phyloP scores from a whole-genome alignment of 2,888 invertebrate species.

The Entomobrya proxima region DNA sequence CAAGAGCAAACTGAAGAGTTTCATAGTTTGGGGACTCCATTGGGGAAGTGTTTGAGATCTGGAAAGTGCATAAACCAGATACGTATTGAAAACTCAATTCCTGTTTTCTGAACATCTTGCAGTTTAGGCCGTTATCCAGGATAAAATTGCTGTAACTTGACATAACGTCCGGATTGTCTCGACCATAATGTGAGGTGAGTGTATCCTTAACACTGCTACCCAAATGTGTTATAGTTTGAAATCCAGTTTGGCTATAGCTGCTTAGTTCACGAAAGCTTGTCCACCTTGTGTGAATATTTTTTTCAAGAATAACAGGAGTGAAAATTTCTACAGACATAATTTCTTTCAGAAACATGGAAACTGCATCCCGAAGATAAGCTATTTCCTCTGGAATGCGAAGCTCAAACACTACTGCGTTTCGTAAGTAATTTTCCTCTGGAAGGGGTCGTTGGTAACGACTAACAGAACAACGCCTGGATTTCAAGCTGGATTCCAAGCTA shows the following conservation, averaged over 20 bases:
- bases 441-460: neutral
- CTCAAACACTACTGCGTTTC: conserved; percentile 52
- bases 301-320: neutral
- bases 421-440: neutral
- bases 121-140: neutral
- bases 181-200: neutral
- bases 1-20: neutral
- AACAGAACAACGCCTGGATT: neutral
- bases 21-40: neutral
- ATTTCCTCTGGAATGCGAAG: conserved; percentile 44
- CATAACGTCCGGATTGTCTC: neutral
- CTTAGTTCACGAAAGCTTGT: neutral
- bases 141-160: neutral
- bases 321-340: too few relatives aligned
- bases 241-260: neutral
- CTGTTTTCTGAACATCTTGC: neutral
- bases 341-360: conserved; percentile 9
- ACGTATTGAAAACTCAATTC: neutral
- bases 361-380: conserved; percentile 36
- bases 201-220: neutral
- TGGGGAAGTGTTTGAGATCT: neutral
- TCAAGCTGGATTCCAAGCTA: neutral
- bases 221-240: neutral
- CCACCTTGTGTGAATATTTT: neutral
- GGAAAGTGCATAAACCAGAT: neutral